Conservation (phyloP, 2,888 invertebrate species). For the Agrotis clavis region DNA sequence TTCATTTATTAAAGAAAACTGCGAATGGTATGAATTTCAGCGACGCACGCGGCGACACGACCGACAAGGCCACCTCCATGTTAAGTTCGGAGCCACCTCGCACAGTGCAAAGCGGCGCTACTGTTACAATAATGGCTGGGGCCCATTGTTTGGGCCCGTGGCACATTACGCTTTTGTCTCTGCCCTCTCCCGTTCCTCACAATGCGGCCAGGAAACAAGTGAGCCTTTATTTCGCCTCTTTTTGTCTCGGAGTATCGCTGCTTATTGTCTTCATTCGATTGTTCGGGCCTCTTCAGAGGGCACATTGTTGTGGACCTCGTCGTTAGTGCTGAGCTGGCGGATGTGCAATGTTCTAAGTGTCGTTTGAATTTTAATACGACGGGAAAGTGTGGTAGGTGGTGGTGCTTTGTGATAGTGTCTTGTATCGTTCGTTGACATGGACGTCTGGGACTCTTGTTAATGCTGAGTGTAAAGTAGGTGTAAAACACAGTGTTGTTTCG, state of each 20-base stretch:
- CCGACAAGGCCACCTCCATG: conserved; percentile 82
- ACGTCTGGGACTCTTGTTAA: conserved; percentile 13
- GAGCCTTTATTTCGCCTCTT: conserved; percentile 92
- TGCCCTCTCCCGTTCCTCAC: conserved; percentile 91
- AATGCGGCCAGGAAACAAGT: conserved; percentile 92
- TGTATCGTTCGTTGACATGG: conserved; percentile 40
- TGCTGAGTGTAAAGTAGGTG: conserved; percentile 1
- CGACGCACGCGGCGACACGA: conserved; percentile 59
- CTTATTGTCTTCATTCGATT: conserved; percentile 92
- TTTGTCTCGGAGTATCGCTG: conserved; percentile 92
- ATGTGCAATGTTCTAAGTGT: conserved; percentile 89
- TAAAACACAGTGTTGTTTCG: conserved; percentile 2
- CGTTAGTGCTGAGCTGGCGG: conserved; percentile 90
- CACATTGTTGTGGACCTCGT: conserved; percentile 90
- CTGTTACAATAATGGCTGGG: conserved; percentile 91
- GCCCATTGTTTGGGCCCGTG: conserved; percentile 91
- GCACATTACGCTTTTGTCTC: conserved; percentile 91
- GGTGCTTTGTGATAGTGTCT: conserved; percentile 56
- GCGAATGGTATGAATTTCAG: conserved; percentile 35
- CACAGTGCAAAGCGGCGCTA: conserved; percentile 87
- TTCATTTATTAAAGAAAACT: conserved; percentile 17
- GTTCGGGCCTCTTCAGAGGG: conserved; percentile 91
- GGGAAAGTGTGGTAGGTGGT: conserved; percentile 70
- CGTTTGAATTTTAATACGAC: conserved; percentile 86
- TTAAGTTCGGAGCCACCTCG: conserved; percentile 87